These are phyloP conservation scores for Ornithorhynchus anatinus DNA, from an alignment of 2,113 vertebrate species.

Conservation along the genomic window DNA sequence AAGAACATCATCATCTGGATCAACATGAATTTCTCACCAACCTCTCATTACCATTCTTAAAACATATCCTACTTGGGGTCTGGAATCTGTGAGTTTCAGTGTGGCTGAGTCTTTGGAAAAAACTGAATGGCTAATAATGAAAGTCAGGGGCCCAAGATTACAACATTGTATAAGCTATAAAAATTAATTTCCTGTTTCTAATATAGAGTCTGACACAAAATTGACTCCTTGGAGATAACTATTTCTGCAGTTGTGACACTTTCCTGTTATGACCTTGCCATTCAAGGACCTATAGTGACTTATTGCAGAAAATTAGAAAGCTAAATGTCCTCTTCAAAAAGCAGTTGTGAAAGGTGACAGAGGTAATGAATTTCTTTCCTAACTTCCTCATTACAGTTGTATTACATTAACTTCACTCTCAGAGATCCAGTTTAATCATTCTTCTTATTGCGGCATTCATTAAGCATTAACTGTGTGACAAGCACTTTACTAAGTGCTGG, in stretches of 20 bases:
- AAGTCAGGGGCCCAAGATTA: background rate
- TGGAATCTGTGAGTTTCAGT: background rate
- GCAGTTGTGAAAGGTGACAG: background rate
- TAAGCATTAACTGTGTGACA: no score
- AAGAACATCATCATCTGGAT: background rate
- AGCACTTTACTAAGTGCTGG: no score
- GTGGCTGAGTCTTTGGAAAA: background rate
- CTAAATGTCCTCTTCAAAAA: conserved; percentile 6
- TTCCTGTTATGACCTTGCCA: conserved; percentile 47
- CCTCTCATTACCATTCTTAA: background rate
- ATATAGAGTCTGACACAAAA: conserved; percentile 28
- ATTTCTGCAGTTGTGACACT: conserved; percentile 13
- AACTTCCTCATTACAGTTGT: no score
- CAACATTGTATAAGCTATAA: conserved; percentile 1
- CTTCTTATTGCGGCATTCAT: no score
- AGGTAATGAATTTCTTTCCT: no score
- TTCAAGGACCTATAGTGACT: conserved; percentile 28
- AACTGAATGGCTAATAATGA: background rate
- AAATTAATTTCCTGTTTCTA: conserved; percentile 12
- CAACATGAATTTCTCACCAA: background rate
- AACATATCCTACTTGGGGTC: background rate
- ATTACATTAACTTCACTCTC: no score
- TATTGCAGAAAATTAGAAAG: conserved; percentile 10
- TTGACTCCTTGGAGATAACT: background rate
- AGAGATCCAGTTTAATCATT: no score